Base-by-base conservation (phyloP, 2,888 invertebrate genomes). In the Drosophila colorata region DNA sequence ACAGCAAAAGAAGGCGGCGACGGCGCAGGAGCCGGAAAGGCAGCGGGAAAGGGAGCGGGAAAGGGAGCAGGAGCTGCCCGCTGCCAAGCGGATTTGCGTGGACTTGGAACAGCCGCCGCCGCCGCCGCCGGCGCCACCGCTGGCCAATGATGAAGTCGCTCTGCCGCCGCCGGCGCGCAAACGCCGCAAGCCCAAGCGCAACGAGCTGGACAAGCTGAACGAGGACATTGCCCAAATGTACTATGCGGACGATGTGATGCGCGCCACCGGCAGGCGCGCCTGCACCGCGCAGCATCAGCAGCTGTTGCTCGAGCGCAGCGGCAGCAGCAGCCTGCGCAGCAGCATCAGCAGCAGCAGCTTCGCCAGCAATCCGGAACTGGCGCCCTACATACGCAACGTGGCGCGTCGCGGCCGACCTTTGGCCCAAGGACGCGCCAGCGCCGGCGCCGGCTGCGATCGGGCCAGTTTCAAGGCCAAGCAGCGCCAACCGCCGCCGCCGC, bases 141-240 rank as follows among this genome's bases (percentile, higher is more conserved):
- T n/a, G n/a, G n/a, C 25, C 25, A 7, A 28, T 28, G 25, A 28
- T 28, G 2, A 11, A 13, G 38, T 28, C 1, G 5, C 2, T 4
- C 31, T 35, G 13, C 44, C 48, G 1, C 52, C 46, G n/a, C 86
- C 74, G 5, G 44, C 94, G 94, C n/a, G 28, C 9, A 66, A 61
- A 68, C 8, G 38, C 9, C 37, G 14, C 16, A 41, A 48, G 13
- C 76, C 71, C 41, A 95, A 95, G 69, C 87, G 88, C 4, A 90
- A 72, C 63, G 95, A 95, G 69, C 80, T 95, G 33, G 95, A 95
- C 67, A 93, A 93, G 79, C 89, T 95, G 0, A 95, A 95, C 73
- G 94, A 94, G 41, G 95, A 95, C 74, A 94, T 95, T 51, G 93
- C 94, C 16, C 94, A 94, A 46, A 95, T 95, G 94, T 94, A 95